phyloP scores from a whole-genome alignment of 1,140 invertebrate genomes.

The Dinoponera quadriceps region DNA sequence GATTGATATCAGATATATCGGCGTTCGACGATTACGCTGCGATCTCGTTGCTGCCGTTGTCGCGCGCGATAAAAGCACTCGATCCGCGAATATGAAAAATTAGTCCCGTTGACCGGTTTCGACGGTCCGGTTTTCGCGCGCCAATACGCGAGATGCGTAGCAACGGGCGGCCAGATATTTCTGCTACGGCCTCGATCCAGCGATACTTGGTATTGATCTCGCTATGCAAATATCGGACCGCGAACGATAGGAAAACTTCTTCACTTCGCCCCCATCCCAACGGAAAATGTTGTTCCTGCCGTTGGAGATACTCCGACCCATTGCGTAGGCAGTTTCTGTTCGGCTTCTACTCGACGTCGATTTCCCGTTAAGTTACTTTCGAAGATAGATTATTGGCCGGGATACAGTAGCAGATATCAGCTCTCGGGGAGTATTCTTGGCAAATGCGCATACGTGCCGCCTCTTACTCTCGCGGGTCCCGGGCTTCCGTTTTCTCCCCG shows the following conservation, averaged over 20 bases:
- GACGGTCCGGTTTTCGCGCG: no score
- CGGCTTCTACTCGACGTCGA: constrained; percentile 40
- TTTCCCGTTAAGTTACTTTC: constrained; percentile 60
- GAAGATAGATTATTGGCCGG: constrained; percentile 56
- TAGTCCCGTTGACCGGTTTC: constrained; percentile 4
- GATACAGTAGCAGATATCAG: constrained; percentile 49
- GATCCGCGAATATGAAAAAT: background rate
- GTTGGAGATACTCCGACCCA: constrained; percentile 50
- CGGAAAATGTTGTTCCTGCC: constrained; percentile 49
- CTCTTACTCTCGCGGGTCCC: constrained; percentile 9
- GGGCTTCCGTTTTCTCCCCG: background rate
- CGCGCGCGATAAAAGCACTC: background rate
- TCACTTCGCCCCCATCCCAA: constrained; percentile 37
- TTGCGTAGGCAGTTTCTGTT: constrained; percentile 49
- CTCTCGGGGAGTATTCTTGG: constrained; percentile 43
- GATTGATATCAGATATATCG: constrained; percentile 10
- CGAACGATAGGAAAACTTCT: constrained; percentile 59
- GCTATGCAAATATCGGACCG: constrained; percentile 57
- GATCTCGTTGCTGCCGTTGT: background rate
- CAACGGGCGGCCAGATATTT: constrained; percentile 17
- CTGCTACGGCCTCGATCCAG: constrained; percentile 18
- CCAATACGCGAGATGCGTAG: background rate
- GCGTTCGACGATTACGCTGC: background rate
- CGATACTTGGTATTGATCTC: constrained; percentile 49
- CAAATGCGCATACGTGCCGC: constrained; percentile 33